A percentile compares a stretch with the other conserved stretches of the same genome.
Conservation (phyloP, 1,140 invertebrate species). For the Callitettix versicolor region DNA sequence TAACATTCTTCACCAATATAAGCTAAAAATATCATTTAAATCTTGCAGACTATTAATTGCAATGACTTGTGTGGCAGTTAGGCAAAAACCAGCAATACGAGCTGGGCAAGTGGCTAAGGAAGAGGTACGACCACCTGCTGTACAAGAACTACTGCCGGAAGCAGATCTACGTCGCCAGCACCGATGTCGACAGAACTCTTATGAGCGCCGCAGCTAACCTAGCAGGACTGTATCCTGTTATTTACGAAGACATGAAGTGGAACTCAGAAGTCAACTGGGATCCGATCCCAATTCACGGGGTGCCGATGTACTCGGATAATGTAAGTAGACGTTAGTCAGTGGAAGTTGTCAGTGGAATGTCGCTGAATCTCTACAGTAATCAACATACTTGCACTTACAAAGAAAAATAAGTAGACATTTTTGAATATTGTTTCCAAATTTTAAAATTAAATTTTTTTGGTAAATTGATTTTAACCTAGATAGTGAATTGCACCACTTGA, state of each 20-base stretch:
- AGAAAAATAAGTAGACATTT: no score
- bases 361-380: no score
- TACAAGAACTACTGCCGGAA: constrained; percentile 44
- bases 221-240: constrained; percentile 65
- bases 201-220: constrained; percentile 80
- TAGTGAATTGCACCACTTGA: no score
- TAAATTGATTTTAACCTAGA: no score
- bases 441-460: no score
- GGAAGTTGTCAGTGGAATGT: not conserved
- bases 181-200: constrained; percentile 77
- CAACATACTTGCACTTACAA: no score
- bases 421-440: no score
- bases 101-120: constrained; percentile 46
- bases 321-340: constrained; percentile 31
- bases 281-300: constrained; percentile 79
- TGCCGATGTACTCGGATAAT: constrained; percentile 51
- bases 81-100: constrained; percentile 51
- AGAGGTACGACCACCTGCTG: constrained; percentile 48
- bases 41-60: no score
- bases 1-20: no score
- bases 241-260: constrained; percentile 45
- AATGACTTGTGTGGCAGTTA: no score
- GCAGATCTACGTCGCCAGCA: constrained; percentile 57
- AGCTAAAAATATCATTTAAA: no score
- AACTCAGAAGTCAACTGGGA: constrained; percentile 65